Base-by-base conservation (phyloP, 92 coral and sea anemone species). In the Porites lobata region DNA sequence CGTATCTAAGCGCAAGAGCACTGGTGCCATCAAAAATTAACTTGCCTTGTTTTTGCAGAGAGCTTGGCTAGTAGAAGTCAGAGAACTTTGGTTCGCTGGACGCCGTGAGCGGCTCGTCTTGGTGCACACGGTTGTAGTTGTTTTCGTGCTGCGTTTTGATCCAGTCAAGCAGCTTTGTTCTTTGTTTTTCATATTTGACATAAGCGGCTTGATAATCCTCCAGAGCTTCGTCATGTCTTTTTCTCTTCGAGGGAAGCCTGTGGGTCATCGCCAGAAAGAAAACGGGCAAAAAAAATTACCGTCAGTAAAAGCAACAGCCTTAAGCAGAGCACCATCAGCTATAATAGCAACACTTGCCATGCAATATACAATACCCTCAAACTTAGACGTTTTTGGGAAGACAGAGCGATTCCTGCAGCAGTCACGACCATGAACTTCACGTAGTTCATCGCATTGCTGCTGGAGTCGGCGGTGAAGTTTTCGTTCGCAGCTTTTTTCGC, bases 11-110 rank as follows among this genome's bases (percentile, higher is more conserved):
- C 32, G 32, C 32, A 29, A 29, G 32, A 29, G 32, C 32, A 2
- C 32, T 2, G 10, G 90, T 87, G 0, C 87, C 86, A 32, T 74
- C 90, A 85, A 85, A 90, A 12, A 74, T 87, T 88, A 90, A 75
- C 73, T 90, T 89, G 2, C 87, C 86, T 78, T 72, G 72, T 59
- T 81, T 90, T 59, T 90, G 93, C 7, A 68, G 17, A 64, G 76
- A 24, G 68, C 80, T 80, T 0, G 90, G 93, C 67, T 57, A 85
- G 26, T 90, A 90, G 67, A 85, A 85, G 12, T 85, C 79, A 8
- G 84, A 67, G 26, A 29, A 29, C 32, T 26, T 29, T 29, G 32
- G 32, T 29, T 29, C 32, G 32, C 32, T 29, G 32, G 32, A 29
- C 32, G 32, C 32, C 32, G 32, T 29, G 32, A 29, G 32, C 32